Evolutionary conservation across 2,797 vertebrate species (phyloP).

Genomic region (Dicrostonyx torquatus): DNA sequence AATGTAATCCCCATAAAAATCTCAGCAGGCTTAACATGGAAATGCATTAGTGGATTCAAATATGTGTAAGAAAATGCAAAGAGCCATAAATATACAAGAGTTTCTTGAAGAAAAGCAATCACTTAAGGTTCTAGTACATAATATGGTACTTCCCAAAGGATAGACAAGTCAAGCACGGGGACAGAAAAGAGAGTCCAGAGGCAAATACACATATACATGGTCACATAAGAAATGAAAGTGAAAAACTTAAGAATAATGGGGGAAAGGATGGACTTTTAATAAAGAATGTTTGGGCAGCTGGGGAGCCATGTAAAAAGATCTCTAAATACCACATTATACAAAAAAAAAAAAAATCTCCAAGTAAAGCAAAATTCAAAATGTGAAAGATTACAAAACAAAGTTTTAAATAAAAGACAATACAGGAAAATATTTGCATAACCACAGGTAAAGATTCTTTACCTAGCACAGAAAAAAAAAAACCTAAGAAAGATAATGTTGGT

Average conservation of each 20-base stretch:
- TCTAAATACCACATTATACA: background rate
- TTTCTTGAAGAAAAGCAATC: slow-evolving; percentile 31
- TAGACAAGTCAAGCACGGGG: background rate
- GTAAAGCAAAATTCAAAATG: slow-evolving; percentile 36
- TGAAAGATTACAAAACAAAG: slow-evolving; percentile 53
- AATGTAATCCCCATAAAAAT: slow-evolving; percentile 50
- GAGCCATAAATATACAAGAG: background rate
- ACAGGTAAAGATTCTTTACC: slow-evolving; percentile 3
- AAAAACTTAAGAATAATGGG: background rate
- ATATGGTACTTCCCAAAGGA: background rate
- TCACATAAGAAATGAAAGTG: background rate
- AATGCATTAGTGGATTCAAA: slow-evolving; percentile 41
- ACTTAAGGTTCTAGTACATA: slow-evolving; percentile 33
- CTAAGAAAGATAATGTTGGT: slow-evolving; percentile 21
- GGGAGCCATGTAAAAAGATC: slow-evolving; percentile 44
- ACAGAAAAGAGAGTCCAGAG: background rate
- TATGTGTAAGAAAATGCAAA: slow-evolving; percentile 41
- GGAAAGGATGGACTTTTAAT: slow-evolving; percentile 25
- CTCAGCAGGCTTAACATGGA: slow-evolving; percentile 12
- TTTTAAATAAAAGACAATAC: background rate
- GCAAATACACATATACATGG: background rate
- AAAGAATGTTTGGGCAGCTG: background rate
- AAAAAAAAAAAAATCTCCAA: background rate
- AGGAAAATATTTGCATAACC: slow-evolving; percentile 41
- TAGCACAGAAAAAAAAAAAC: slow-evolving; percentile 9